Evolutionary conservation across 2,113 vertebrate species (phyloP).

Genomic region (Lagopus muta): DNA sequence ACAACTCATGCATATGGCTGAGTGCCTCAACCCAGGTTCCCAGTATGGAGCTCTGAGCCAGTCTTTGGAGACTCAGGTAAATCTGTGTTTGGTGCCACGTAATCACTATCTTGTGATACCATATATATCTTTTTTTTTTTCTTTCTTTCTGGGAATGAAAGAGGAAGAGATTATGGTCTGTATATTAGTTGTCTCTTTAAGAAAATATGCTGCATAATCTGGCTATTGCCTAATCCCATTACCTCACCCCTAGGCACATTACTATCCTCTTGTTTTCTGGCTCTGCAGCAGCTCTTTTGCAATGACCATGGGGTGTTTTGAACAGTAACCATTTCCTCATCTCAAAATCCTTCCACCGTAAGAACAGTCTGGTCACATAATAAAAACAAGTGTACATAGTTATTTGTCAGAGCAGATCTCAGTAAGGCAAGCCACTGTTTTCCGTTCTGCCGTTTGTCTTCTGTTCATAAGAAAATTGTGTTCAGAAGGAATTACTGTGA

Average conservation of each 20-base stretch:
- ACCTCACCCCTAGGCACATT: background rate
- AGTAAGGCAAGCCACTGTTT: background rate
- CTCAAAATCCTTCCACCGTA: background rate
- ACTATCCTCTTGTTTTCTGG: background rate
- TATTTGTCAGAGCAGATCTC: background rate
- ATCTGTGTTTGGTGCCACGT: background rate
- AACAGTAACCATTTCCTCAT: background rate
- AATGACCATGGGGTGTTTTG: background rate
- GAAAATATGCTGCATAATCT: background rate
- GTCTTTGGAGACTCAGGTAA: background rate
- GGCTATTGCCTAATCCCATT: slow-evolving; percentile 17
- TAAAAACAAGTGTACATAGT: background rate
- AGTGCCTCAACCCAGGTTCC: background rate
- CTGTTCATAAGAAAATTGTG: background rate
- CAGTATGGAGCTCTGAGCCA: background rate
- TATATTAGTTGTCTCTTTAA: background rate
- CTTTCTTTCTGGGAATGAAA: background rate
- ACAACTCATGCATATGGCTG: background rate
- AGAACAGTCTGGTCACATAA: background rate
- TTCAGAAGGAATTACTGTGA: background rate
- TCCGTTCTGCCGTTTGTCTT: background rate
- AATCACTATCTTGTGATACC: background rate
- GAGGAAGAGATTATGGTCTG: background rate
- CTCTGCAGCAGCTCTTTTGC: background rate
- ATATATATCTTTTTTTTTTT: slow-evolving; percentile 14